Percentiles rank a stretch among this genome's conserved stretches.
These are phyloP conservation scores for Drosophila mayri DNA, from an alignment of 1,140 invertebrate species.

Conservation along the genomic window DNA sequence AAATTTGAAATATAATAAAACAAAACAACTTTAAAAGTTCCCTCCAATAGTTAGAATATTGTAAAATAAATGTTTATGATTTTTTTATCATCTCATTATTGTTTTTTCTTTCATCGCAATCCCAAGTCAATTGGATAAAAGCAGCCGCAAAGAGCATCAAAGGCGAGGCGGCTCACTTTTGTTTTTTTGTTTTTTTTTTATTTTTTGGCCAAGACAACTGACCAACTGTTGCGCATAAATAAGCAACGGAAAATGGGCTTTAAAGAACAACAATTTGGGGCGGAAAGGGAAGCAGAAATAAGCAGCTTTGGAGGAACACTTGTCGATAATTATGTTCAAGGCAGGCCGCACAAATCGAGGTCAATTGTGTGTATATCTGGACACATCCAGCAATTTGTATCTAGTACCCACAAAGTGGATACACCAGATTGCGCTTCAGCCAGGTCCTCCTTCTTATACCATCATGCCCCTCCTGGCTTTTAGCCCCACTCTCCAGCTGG, in stretches of 20 bases:
- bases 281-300: slow-evolving; percentile 40
- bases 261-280: slow-evolving; percentile 36
- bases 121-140: slow-evolving; percentile 19
- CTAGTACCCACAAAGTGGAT: slow-evolving; percentile 13
- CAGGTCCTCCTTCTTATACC: not conserved
- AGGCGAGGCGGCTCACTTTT: slow-evolving; percentile 30
- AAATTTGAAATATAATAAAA: not conserved
- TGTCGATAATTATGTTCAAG: slow-evolving; percentile 70
- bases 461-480: not conserved
- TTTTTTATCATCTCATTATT: slow-evolving; percentile 7
- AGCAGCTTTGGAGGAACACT: slow-evolving; percentile 45
- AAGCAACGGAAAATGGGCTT: slow-evolving; percentile 53
- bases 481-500: slow-evolving; percentile 3
- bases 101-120: slow-evolving; percentile 27
- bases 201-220: slow-evolving; percentile 31
- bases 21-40: not conserved
- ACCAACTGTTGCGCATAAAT: slow-evolving; percentile 79
- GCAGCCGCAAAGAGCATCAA: slow-evolving; percentile 32
- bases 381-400: slow-evolving; percentile 24
- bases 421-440: slow-evolving; percentile 41
- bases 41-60: slow-evolving; percentile 1
- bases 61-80: not conserved
- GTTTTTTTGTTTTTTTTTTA: slow-evolving; percentile 54
- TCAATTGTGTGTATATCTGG: slow-evolving; percentile 50
- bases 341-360: slow-evolving; percentile 64